These are phyloP conservation scores for Lophotriccus pileatus DNA, from an alignment of 2,797 vertebrate species.

Conservation along the genomic window DNA sequence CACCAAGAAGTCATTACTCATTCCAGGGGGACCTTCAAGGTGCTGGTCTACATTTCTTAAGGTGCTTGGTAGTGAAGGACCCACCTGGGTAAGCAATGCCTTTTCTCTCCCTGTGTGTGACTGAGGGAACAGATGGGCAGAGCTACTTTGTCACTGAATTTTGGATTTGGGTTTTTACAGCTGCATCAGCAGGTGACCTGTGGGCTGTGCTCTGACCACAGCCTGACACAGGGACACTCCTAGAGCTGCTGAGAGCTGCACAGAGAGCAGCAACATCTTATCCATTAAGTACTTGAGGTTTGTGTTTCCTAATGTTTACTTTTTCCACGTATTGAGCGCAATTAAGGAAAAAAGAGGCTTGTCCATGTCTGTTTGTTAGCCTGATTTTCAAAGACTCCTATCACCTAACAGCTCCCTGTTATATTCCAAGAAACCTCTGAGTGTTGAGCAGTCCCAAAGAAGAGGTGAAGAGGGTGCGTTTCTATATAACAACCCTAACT, in stretches of 20 bases:
- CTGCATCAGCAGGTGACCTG: not conserved
- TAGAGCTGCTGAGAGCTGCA: not conserved
- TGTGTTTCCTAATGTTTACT: not conserved
- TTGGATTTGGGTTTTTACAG: not conserved
- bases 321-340: not conserved
- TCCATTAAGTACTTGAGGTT: not conserved
- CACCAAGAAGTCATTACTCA: not conserved
- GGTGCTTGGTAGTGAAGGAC: constrained; percentile 53
- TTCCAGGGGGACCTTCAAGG: constrained; percentile 32
- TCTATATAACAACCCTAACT: not conserved
- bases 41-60: constrained; percentile 59
- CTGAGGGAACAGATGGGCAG: not conserved
- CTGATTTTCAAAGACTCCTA: constrained; percentile 40
- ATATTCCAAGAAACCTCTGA: not conserved
- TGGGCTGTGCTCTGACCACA: not conserved
- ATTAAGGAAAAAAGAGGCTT: not conserved
- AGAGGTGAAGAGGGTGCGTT: not conserved
- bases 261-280: not conserved
- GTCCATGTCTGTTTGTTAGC: not conserved
- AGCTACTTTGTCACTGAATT: not conserved
- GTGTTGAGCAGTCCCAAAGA: not conserved
- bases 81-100: constrained; percentile 20
- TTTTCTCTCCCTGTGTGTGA: not conserved
- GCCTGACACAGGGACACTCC: not conserved
- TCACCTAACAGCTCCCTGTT: not conserved